Base-by-base conservation (phyloP, 2,797 vertebrate species). In the Gymnothorax reevesii region DNA sequence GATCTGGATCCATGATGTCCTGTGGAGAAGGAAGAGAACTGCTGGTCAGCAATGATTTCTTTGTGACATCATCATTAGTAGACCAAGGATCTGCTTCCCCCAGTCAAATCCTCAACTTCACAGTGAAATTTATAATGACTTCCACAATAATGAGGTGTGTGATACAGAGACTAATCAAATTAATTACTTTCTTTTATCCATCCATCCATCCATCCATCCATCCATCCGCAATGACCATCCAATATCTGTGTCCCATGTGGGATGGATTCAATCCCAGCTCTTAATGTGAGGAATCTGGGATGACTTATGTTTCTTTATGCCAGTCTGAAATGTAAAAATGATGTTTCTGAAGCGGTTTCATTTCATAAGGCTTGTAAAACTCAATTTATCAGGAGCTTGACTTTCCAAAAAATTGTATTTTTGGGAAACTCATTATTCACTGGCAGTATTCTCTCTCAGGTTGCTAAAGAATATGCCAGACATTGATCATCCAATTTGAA, bases 351-450 rank as follows among this genome's bases (percentile, higher is more conserved):
- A 79, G 17, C 15, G 27, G 33, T 77, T 79, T 79, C 42, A 54
- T 79, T 79, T 54, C 75, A 79, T 79, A 12, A 79, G 75, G 7
- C 15, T 79, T 54, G 6, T 79, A 79, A 54, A 7, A n/a, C 42
- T 7, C 12, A 4, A 79, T 79, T 79, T 54, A 79, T 79, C 49
- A 54, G 49, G 54, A 54, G 15, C 49, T 79, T 79, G 49, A 52
- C 73, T 49, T 77, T 77, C 52, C 2, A 42, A 77, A 77, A 75
- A 75, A 75, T 42, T 42, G 13, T 42, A 13, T 75, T 75, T 75
- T 75, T 75, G n/a, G 27, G 27, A 42, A 75, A 33, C n/a, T 83
- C 82, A 83, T 62, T 17, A 15, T 83, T 62, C 57, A 62, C 42
- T 49, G 59, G 12, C 25, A 17, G 17, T 15, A 42, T 84, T 7